A percentile compares a stretch with the other conserved stretches of the same genome.
These are phyloP conservation scores for Acyrthosiphon pisum DNA, from an alignment of 1,140 invertebrate genomes.

Conservation along the genomic window DNA sequence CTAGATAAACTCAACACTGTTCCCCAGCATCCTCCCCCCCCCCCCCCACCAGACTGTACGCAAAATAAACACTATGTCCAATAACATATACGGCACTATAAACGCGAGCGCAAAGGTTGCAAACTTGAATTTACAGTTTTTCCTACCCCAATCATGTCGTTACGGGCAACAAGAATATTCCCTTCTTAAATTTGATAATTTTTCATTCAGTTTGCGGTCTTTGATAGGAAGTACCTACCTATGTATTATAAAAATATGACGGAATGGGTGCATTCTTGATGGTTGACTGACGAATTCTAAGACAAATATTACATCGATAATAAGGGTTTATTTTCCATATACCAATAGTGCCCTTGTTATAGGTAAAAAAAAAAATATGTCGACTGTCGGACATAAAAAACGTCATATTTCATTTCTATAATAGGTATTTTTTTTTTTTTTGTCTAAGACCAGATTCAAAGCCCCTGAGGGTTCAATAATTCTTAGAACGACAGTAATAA, in stretches of 20 bases:
- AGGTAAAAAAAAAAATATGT: neutral
- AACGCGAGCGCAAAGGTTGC: neutral
- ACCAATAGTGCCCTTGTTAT: neutral
- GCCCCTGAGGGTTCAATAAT: neutral
- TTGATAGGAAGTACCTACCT: neutral
- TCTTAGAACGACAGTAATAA: neutral
- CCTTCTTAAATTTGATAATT: neutral
- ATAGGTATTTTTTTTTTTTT: neutral
- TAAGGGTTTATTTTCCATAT: neutral
- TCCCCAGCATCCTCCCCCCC: too few species aligned
- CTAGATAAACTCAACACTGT: too few species aligned
- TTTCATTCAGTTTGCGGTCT: neutral
- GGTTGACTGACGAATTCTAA: neutral
- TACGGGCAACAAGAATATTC: neutral
- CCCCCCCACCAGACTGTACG: too few species aligned
- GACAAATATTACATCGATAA: neutral
- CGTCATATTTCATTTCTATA: neutral
- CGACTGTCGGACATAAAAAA: neutral
- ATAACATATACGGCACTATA: neutral
- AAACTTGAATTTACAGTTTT: neutral
- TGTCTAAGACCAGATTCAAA: neutral
- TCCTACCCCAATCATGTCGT: neutral
- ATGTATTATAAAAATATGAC: neutral
- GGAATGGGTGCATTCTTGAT: neutral
- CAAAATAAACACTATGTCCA: neutral